phyloP scores from a whole-genome alignment of 2,888 invertebrate species.

The Hirtodrosophila confusa region DNA sequence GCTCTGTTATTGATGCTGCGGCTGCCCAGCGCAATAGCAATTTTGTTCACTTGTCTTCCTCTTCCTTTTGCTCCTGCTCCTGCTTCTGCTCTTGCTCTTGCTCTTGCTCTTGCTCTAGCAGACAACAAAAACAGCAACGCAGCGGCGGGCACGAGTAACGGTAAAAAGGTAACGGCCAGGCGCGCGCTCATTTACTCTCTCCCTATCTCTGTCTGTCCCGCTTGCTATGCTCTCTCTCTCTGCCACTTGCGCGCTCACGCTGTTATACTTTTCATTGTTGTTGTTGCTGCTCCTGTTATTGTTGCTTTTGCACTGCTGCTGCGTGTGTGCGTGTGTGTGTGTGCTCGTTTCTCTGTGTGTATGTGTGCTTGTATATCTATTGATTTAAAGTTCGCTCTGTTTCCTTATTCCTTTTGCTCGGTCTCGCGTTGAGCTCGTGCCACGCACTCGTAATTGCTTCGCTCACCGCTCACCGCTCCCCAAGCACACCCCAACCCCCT shows the following conservation, averaged over 20 bases:
- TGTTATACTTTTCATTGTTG: slow-evolving; percentile 50
- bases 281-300: slow-evolving; percentile 48
- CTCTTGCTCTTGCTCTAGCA: too few relatives aligned
- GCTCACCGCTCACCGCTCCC: slow-evolving; percentile 16
- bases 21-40: slow-evolving; percentile 76
- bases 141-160: slow-evolving; percentile 35
- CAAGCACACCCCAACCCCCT: slow-evolving; percentile 2
- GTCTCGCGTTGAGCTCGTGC: slow-evolving; percentile 45
- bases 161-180: slow-evolving; percentile 42
- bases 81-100: slow-evolving; percentile 3
- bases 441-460: slow-evolving; percentile 54
- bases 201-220: slow-evolving; percentile 2
- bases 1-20: slow-evolving; percentile 61
- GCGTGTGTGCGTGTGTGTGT: slow-evolving; percentile 12
- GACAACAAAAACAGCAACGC: slow-evolving; percentile 36
- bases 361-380: slow-evolving; percentile 56
- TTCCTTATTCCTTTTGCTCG: slow-evolving; percentile 59
- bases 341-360: slow-evolving; percentile 8
- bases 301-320: slow-evolving; percentile 51
- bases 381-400: slow-evolving; percentile 72
- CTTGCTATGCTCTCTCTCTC: slow-evolving; percentile 26
- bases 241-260: slow-evolving; percentile 42
- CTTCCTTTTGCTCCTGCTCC: slow-evolving; percentile 44
- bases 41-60: slow-evolving; percentile 74
- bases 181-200: slow-evolving; percentile 30